Conservation (phyloP, 2,888 invertebrate genomes). For the Spilosoma lubricipeda region DNA sequence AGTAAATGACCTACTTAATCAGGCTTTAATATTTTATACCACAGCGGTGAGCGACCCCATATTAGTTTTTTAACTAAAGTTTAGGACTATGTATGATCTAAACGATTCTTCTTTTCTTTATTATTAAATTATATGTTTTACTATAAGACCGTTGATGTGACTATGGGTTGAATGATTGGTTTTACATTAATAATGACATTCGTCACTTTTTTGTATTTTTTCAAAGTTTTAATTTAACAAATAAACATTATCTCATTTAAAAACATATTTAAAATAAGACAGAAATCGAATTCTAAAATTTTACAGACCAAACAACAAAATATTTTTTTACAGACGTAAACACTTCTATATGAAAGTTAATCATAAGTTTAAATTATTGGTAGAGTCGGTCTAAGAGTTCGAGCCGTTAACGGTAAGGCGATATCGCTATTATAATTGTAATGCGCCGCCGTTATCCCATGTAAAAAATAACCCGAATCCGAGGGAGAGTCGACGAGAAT, state of each 20-base stretch:
- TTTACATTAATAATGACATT: too few relatives aligned
- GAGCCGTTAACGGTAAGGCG: constrained; percentile 83
- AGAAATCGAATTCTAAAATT: too few relatives aligned
- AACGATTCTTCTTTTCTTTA: background rate
- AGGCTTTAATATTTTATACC: constrained; percentile 56
- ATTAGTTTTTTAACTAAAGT: background rate
- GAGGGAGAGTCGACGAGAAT: constrained; percentile 66
- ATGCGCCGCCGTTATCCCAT: constrained; percentile 77
- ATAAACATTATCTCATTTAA: too few relatives aligned
- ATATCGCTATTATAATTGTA: constrained; percentile 84
- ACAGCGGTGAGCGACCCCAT: constrained; percentile 49
- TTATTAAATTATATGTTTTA: background rate
- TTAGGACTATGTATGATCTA: background rate
- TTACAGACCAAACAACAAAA: too few relatives aligned
- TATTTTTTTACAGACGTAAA: too few relatives aligned
- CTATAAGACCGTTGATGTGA: background rate
- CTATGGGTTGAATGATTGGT: background rate
- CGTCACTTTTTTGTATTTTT: too few relatives aligned
- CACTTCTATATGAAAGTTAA: constrained; percentile 24
- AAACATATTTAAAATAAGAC: too few relatives aligned
- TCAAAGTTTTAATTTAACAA: too few relatives aligned
- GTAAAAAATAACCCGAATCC: constrained; percentile 65
- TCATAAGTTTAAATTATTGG: constrained; percentile 38
- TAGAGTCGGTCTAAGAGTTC: constrained; percentile 53
- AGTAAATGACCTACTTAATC: constrained; percentile 75